Conservation (phyloP, 2,888 invertebrate species). For the Chrysolina oricalcia region DNA sequence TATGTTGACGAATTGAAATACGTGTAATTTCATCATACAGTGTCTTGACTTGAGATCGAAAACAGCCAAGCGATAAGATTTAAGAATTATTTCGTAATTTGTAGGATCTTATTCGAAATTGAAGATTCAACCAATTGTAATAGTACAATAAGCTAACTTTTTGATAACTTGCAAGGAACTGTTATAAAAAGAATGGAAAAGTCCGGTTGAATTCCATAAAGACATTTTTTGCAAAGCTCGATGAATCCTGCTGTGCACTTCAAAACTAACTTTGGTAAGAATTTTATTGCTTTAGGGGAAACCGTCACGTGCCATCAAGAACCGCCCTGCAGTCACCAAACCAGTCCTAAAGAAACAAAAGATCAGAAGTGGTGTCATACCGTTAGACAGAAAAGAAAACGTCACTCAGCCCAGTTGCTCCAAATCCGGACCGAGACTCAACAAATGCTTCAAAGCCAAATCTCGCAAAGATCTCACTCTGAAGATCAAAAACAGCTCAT, state of each 20-base stretch:
- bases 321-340: slow-evolving; percentile 59
- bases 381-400: slow-evolving; percentile 68
- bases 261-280: slow-evolving; percentile 59
- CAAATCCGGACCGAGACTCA: slow-evolving; percentile 56
- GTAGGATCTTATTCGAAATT: too few species aligned
- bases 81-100: too few species aligned
- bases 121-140: too few species aligned
- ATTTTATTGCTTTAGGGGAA: slow-evolving; percentile 68
- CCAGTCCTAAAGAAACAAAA: slow-evolving; percentile 52
- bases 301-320: slow-evolving; percentile 60
- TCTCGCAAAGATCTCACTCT: slow-evolving; percentile 58
- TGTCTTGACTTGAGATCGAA: too few species aligned
- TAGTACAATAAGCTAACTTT: too few species aligned
- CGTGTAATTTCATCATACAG: too few species aligned
- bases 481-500: slow-evolving; percentile 58
- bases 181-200: too few species aligned
- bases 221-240: not conserved
- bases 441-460: slow-evolving; percentile 59
- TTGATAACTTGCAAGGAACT: too few species aligned
- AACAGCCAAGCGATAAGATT: too few species aligned
- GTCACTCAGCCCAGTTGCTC: slow-evolving; percentile 64
- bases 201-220: too few species aligned
- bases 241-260: not conserved
- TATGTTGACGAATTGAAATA: too few species aligned
- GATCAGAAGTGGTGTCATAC: slow-evolving; percentile 54